A percentile compares a stretch with the other conserved stretches of the same genome.
These are phyloP conservation scores for Cephalotes varians DNA, from an alignment of 2,888 invertebrate species.

Conservation along the genomic window DNA sequence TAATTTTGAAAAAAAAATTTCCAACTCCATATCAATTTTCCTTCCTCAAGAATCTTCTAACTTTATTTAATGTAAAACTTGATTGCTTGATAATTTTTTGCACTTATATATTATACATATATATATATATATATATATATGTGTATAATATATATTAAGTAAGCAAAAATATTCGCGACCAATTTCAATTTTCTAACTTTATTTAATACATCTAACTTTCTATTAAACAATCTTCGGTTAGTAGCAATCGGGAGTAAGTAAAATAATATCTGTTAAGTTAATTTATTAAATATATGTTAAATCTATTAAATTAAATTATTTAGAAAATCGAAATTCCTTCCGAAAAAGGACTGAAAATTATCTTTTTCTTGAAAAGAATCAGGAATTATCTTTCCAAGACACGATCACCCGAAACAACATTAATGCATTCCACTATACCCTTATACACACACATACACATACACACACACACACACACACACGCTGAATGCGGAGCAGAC, in stretches of 20 bases:
- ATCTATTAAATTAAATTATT: background rate
- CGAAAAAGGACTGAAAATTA: background rate
- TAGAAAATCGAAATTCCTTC: background rate
- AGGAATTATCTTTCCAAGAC: background rate
- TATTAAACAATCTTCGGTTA: background rate
- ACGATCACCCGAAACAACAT: background rate
- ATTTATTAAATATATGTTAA: background rate
- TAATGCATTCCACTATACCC: background rate
- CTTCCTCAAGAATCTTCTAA: background rate
- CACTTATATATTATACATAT: background rate
- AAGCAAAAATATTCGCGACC: background rate
- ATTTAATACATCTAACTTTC: background rate
- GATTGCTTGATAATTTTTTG: background rate
- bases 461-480: background rate
- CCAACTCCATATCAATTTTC: background rate
- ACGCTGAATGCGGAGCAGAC: background rate
- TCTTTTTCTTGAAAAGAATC: background rate
- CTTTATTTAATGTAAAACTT: background rate
- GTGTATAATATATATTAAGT: background rate
- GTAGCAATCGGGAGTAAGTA: no score
- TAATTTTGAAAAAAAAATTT: background rate
- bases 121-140: no score
- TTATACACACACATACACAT: background rate
- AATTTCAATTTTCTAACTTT: background rate
- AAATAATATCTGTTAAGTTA: background rate